Base-by-base conservation (phyloP, 2,797 vertebrate genomes). In the Sarcophilus harrisii region DNA sequence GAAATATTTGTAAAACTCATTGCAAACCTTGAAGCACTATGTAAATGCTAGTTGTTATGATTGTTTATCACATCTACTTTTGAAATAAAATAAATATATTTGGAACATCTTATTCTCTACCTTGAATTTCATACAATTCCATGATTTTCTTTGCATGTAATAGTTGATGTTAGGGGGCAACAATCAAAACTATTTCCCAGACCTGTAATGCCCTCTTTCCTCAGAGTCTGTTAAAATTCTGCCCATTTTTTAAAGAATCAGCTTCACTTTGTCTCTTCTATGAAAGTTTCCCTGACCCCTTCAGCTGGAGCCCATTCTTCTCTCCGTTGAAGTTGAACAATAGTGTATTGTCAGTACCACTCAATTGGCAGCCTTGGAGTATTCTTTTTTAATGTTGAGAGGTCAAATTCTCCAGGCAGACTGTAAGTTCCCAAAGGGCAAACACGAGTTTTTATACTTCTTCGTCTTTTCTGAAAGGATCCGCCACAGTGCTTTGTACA, bases 1-100 rank as follows among this genome's bases (percentile, higher is more conserved):
- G 66, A 81, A 10, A 81, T 24, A 59, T 10, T 29, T 59, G 58
- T 59, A 59, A 59, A 81, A 28, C 1, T 0, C 8, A 45, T 24
- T 21, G 66, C 16, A 81, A 38, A 81, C 18, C 66, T 81, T 81
- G 66, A 81, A 81, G 16, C 32, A 81, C 18, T 38, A 38, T 81
- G 66, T 45, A 24, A 81, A 81, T 21, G n/a, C 18, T 81, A 9
- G 18, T n/a, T 81, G 10, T 81, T 81, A 38, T 21, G 66, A 73
- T 38, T 38, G 66, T 91, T 87, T 87, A 90, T 58, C 28, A 14
- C 52, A 95, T 92, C 54, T 93, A 45, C 92, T 92, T 93, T 87
- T 52, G 73, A 95, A 95, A 94, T 21, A 27, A 81, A 89, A 90
- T 24, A 49, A 93, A 95, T 91, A 91, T 59, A 59, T 95, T 95